Base-by-base conservation (phyloP, 64 coral and sea anemone species). In the Acropora tenuis region DNA sequence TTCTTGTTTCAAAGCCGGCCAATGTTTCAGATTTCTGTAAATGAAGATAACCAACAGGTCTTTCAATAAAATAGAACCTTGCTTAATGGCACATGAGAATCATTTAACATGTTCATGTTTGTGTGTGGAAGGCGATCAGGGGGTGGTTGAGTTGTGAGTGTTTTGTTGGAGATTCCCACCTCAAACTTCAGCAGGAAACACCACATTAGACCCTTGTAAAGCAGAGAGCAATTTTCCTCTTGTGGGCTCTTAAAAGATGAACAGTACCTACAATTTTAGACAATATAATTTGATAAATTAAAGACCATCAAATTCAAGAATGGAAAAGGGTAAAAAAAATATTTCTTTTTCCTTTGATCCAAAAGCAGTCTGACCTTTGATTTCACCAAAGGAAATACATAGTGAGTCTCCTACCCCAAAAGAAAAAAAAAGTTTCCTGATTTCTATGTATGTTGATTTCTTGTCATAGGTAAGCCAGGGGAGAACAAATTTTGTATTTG, bases 1-100 rank as follows among this genome's bases (percentile, higher is more conserved):
- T 96, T 96, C 57, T 74, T 80, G 3, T 96, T 81, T 81, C 76
- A 87, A 1, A 93, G 82, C 52, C 67, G 95, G 15, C 95, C 87
- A n/a, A 96, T 96, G 95, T 93, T 96, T 80, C 57, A 87, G 13
- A 76, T 5, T 76, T 58, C 71, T 88, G 53, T 88, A 55, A 49
- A 76, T 13, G 8, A 17, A 58, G 73, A 76, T 6, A 76, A 75
- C 3, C 12, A 76, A 12, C 86, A 76, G 69, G 86, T 76, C 61
- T 50, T 43, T 71, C 13, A 60, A 77, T 55, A 10, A 5, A 30
- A 30, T 30, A 30, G 30, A 30, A 30, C 30, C 30, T 30, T 30
- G 30, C 30, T 30, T 30, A 30, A 30, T 30, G 30, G 30, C 30
- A 30, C 30, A 30, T 30, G 30, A 30, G 30, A 30, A 30, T 30